phyloP scores from a whole-genome alignment of 1,140 invertebrate species.

The Caerostris extrusa region DNA sequence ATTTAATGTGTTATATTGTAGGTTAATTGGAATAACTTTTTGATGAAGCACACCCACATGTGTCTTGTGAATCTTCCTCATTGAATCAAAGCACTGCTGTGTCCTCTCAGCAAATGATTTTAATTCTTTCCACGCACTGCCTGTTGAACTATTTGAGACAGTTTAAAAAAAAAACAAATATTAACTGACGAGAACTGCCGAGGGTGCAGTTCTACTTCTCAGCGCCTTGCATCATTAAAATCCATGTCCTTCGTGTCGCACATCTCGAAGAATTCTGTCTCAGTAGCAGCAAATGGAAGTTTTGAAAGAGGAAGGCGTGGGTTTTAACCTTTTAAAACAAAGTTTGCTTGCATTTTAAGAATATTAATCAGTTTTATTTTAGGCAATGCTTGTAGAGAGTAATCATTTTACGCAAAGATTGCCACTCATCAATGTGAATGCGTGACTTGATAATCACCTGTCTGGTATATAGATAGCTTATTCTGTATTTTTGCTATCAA shows the following conservation, averaged over 20 bases:
- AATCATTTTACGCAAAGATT: too few species aligned
- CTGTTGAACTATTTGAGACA: background rate
- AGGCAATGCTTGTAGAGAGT: background rate
- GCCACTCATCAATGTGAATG: background rate
- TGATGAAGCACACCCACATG: too few species aligned
- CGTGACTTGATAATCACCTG: background rate
- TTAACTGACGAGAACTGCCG: background rate
- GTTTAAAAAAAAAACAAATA: background rate
- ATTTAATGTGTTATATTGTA: too few species aligned
- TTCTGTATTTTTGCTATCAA: too few species aligned
- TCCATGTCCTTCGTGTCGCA: background rate
- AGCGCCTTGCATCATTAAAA: background rate
- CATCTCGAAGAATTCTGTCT: background rate
- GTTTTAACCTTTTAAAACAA: background rate
- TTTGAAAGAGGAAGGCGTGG: background rate
- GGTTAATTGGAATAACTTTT: too few species aligned
- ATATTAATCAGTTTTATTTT: background rate
- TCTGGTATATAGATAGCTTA: too few species aligned
- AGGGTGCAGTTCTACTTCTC: background rate
- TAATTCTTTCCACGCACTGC: background rate
- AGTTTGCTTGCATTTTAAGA: background rate
- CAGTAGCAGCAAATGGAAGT: background rate
- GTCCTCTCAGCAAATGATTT: background rate
- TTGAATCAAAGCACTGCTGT: background rate
- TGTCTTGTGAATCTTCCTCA: too few species aligned